Evolutionary conservation across 2,888 invertebrate species (phyloP).

Genomic region (Cistogaster globosa): DNA sequence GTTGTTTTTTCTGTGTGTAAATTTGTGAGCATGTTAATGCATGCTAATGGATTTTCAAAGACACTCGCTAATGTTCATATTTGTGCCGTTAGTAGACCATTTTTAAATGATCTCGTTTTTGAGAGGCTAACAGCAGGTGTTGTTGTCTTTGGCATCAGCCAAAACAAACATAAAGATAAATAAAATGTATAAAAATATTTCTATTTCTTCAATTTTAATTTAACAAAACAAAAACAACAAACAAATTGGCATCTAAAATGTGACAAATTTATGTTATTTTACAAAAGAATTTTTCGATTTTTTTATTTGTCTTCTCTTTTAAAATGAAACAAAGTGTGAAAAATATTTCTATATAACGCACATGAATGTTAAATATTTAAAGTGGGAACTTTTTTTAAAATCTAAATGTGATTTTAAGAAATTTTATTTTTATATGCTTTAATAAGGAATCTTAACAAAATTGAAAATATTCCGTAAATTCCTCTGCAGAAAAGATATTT

Average conservation of each 20-base stretch:
- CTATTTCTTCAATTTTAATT: background rate
- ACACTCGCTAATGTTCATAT: conserved; percentile 4
- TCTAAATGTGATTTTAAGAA: too few species aligned
- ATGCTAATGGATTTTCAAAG: conserved; percentile 70
- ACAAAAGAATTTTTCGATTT: conserved; percentile 65
- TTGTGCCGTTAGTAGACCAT: conserved; percentile 47
- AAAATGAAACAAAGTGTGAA: conserved; percentile 65
- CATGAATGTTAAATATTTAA: conserved; percentile 33
- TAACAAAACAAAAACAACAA: conserved; percentile 57
- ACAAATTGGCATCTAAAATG: conserved; percentile 72
- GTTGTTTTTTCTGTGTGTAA: background rate
- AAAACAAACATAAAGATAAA: conserved; percentile 25
- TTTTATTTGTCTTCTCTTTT: conserved; percentile 13
- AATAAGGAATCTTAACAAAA: too few species aligned
- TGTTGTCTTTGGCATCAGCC: conserved; percentile 65
- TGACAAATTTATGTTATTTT: conserved; percentile 72
- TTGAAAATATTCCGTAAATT: too few species aligned
- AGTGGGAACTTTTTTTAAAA: too few species aligned
- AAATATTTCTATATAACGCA: conserved; percentile 54
- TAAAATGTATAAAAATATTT: conserved; percentile 18
- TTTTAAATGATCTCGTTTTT: conserved; percentile 66
- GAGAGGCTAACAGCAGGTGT: conserved; percentile 71
- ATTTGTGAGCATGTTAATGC: conserved; percentile 52
- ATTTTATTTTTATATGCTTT: too few species aligned
- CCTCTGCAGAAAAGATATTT: too few species aligned